Evolutionary conservation across 1,140 invertebrate genomes (phyloP).

Genomic region (Caenorhabditis briggsae): DNA sequence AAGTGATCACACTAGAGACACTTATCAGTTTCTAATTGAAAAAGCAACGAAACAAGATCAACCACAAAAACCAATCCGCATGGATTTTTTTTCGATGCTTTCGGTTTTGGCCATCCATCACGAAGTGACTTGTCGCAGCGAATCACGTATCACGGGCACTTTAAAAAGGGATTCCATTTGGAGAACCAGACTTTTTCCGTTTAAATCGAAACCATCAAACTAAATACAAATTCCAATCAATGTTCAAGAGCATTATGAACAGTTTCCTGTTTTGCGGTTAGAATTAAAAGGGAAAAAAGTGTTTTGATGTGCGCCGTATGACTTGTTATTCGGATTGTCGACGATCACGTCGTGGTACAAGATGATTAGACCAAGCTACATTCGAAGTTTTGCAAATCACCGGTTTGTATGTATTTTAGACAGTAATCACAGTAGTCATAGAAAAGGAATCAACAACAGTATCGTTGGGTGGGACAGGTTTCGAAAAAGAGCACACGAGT

Average conservation of each 20-base stretch:
- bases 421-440: constrained; percentile 35
- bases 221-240: constrained; percentile 17
- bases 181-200: constrained; percentile 1
- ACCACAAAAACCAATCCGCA: constrained; percentile 1
- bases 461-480: background rate
- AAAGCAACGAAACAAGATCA: constrained; percentile 28
- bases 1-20: constrained; percentile 35
- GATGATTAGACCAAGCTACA: background rate
- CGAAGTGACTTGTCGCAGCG: constrained; percentile 1
- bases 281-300: too few relatives aligned
- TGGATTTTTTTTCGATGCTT: background rate
- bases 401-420: constrained; percentile 32
- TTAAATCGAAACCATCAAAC: background rate
- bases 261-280: background rate
- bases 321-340: background rate
- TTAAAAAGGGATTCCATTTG: background rate
- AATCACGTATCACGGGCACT: constrained; percentile 25
- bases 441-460: constrained; percentile 16
- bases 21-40: background rate
- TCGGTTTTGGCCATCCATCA: background rate
- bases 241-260: background rate
- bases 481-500: constrained; percentile 1
- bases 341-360: constrained; percentile 22
- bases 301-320: background rate
- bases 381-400: constrained; percentile 4